Evolutionary conservation across 2,888 invertebrate species (phyloP).

Genomic region (Aphidius colemani): DNA sequence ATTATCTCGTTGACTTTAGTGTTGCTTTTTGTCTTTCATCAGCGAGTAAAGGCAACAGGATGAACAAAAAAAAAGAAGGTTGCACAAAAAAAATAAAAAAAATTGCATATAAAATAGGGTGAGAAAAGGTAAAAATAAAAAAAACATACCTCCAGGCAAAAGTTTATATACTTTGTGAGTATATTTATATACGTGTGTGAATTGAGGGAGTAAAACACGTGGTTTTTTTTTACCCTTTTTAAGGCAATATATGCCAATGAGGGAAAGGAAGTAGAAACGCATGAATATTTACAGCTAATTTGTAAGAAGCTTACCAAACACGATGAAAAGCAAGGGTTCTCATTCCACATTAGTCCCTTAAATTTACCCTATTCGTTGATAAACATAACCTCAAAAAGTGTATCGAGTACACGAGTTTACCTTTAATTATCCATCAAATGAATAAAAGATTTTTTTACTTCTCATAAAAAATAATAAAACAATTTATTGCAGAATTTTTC

Average conservation of each 20-base stretch:
- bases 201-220: conserved; percentile 16
- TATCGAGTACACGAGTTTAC: conserved; percentile 49
- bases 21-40: not conserved
- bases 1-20: not conserved
- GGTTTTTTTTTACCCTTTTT: conserved; percentile 30
- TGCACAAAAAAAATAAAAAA: too few species aligned
- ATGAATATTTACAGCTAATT: conserved; percentile 59
- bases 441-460: conserved; percentile 47
- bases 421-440: conserved; percentile 55
- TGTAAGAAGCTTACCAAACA: conserved; percentile 57
- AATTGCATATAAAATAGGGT: too few species aligned
- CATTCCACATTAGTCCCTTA: not conserved
- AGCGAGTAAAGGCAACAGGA: not conserved
- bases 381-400: conserved; percentile 28
- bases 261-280: conserved; percentile 29
- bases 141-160: not conserved
- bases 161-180: not conserved
- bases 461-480: too few species aligned
- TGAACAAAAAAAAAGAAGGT: too few species aligned
- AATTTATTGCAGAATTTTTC: too few species aligned
- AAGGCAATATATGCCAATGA: not conserved
- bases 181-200: too few species aligned
- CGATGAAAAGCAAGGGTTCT: conserved; percentile 34
- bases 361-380: not conserved
- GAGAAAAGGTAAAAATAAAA: too few species aligned